Base-by-base conservation (phyloP, 2,113 vertebrate species). In the Columba janthina region DNA sequence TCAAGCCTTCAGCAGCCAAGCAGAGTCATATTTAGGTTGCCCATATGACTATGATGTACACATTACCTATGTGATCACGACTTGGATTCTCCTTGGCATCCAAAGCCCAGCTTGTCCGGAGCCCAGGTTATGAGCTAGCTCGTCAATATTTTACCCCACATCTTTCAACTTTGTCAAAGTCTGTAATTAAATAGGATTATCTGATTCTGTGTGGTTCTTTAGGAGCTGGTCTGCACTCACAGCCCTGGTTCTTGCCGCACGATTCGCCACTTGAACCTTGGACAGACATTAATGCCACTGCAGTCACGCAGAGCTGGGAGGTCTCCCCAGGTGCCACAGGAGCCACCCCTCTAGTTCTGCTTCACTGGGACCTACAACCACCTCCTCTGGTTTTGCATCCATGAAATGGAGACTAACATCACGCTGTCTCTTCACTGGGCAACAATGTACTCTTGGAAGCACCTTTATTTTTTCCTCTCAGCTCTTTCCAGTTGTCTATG, bases 1-100 rank as follows among this genome's bases (percentile, higher is more conserved):
- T 8, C 0, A 0, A 84, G 46, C 25, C 25, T 40, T 29, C 36
- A 11, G 2, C 12, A 57, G 60, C 9, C 31, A 25, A 56, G 54
- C 42, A 95, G 76, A 91, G 56, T 13, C 18, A 2, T 12, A 9
- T 61, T 71, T 58, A 22, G 8, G 7, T 7, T 85, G 70, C 31
- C 61, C 50, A 11, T 31, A 25, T 31, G 54, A 46, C 21, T 60
- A 11, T 8, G 50, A 51, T 42, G n/a, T 11, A 38, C 67, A 64
- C 34, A 5, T 42, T 22, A 5, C 3, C 56, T 22, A 11, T 21
- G 4, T 5, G 21, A 40, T 36, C 32, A 15, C 44, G 42, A 5
- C 38, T 54, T 61, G 65, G 18, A 29, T 42, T 44, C 46, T 32
- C 53, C 38, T 19, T 10, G 31, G 22, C 21, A 21, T 6, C 29